phyloP scores from a whole-genome alignment of 2,888 invertebrate species.

The Toxonevra muliebris region DNA sequence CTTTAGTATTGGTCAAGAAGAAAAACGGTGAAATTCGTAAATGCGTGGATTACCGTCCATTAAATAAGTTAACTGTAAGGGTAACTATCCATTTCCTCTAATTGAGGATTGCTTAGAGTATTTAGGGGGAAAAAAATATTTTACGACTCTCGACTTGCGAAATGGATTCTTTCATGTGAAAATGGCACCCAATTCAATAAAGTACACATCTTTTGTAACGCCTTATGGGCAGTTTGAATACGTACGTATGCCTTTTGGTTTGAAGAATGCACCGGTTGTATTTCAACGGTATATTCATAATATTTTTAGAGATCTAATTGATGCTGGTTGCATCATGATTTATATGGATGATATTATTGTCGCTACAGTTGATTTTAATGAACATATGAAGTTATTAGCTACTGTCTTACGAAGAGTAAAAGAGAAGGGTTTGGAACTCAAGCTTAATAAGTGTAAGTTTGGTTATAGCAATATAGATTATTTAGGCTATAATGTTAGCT shows the following conservation, averaged over 20 bases:
- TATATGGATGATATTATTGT: conserved; percentile 28
- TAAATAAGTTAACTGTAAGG: conserved; percentile 34
- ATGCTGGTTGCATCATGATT: conserved; percentile 9
- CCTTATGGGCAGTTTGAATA: conserved; percentile 35
- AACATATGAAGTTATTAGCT: too few relatives aligned
- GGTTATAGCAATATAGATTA: conserved; percentile 32
- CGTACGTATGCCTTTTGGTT: conserved; percentile 26
- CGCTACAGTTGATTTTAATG: too few relatives aligned
- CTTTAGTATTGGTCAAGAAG: conserved; percentile 14
- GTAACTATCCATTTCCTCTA: not conserved
- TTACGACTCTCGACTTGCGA: too few relatives aligned
- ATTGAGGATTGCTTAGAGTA: conserved; percentile 8
- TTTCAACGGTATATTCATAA: conserved; percentile 26
- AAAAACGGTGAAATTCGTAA: conserved; percentile 10
- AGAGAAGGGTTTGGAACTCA: conserved; percentile 13
- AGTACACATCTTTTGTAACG: conserved; percentile 33
- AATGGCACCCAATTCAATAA: conserved; percentile 15
- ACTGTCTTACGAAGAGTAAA: conserved; percentile 12
- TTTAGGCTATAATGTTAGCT: conserved; percentile 25
- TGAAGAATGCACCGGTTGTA: conserved; percentile 27
- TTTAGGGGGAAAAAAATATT: too few relatives aligned
- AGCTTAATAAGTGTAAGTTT: conserved; percentile 32
- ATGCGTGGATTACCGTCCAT: conserved; percentile 17
- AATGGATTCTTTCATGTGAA: conserved; percentile 25
- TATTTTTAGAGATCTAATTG: conserved; percentile 26